These are phyloP conservation scores for Caenorhabditis sp. DNA, from an alignment of 2,888 invertebrate genomes.

Conservation along the genomic window DNA sequence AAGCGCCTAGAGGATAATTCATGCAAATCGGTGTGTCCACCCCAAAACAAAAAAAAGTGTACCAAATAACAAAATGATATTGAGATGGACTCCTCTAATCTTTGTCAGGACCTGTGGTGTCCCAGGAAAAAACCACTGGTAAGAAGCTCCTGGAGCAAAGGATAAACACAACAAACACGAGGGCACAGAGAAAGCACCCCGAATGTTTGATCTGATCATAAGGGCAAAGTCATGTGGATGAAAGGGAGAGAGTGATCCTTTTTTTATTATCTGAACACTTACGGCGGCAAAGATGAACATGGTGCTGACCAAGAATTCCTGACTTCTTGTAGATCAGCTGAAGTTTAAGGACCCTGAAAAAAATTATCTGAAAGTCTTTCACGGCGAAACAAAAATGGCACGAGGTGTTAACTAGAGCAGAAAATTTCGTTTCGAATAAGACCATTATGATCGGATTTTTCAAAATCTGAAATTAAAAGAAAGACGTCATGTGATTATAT, in stretches of 20 bases:
- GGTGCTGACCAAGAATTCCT: background rate
- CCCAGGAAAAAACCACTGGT: constrained; percentile 6
- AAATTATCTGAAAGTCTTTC: too few species aligned
- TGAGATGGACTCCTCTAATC: background rate
- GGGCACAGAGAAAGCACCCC: constrained; percentile 46
- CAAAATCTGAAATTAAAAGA: background rate
- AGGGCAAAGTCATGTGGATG: constrained; percentile 40
- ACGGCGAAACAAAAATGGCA: background rate
- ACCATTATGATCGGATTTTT: background rate
- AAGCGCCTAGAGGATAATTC: constrained; percentile 20
- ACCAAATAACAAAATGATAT: background rate
- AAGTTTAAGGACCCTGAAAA: constrained; percentile 37
- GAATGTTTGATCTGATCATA: constrained; percentile 61
- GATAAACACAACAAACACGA: constrained; percentile 55
- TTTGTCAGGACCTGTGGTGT: background rate
- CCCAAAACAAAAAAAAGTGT: background rate
- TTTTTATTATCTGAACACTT: constrained; percentile 43
- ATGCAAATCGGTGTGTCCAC: constrained; percentile 51
- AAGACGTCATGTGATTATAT: too few species aligned
- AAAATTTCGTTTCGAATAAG: background rate
- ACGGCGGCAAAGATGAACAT: constrained; percentile 61
- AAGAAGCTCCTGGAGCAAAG: background rate
- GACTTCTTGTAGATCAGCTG: constrained; percentile 13
- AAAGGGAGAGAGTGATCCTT: background rate
- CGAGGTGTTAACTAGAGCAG: background rate